These are phyloP conservation scores for Dicranocentrus wangi DNA, from an alignment of 2,888 invertebrate species.

Conservation along the genomic window DNA sequence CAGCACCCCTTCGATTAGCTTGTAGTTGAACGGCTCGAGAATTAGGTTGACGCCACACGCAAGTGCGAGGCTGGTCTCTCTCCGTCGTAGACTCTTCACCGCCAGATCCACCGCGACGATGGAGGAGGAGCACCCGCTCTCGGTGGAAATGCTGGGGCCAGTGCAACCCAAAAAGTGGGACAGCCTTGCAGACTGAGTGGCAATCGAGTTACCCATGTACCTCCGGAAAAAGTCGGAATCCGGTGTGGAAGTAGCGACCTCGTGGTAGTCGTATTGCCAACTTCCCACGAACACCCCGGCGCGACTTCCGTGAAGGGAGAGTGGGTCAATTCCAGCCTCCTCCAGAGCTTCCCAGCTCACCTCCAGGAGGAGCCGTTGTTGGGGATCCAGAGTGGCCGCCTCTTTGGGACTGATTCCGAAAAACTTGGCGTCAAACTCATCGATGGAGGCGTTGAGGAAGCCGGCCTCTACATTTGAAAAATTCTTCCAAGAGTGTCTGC, in stretches of 20 bases:
- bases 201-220: too few relatives aligned
- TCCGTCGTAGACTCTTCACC: constrained; percentile 1
- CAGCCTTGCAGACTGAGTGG: constrained; percentile 44
- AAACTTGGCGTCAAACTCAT: too few relatives aligned
- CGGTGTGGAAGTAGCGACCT: constrained; percentile 24
- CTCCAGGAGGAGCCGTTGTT: too few relatives aligned
- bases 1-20: constrained; percentile 22
- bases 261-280: too few relatives aligned
- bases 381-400: constrained; percentile 3
- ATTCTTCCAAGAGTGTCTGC: background rate
- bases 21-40: constrained; percentile 35
- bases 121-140: constrained; percentile 46
- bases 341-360: too few relatives aligned
- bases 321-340: too few relatives aligned
- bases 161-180: constrained; percentile 36
- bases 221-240: too few relatives aligned
- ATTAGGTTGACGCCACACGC: constrained; percentile 62
- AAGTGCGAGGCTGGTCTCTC: constrained; percentile 48
- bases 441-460: too few relatives aligned
- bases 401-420: too few relatives aligned
- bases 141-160: constrained; percentile 46
- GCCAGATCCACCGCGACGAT: too few relatives aligned
- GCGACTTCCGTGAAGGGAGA: constrained; percentile 13
- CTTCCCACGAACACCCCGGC: constrained; percentile 51
- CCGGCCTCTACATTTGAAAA: constrained; percentile 13